Conservation (phyloP, 1,140 invertebrate species). For the Zaprionus davidi region DNA sequence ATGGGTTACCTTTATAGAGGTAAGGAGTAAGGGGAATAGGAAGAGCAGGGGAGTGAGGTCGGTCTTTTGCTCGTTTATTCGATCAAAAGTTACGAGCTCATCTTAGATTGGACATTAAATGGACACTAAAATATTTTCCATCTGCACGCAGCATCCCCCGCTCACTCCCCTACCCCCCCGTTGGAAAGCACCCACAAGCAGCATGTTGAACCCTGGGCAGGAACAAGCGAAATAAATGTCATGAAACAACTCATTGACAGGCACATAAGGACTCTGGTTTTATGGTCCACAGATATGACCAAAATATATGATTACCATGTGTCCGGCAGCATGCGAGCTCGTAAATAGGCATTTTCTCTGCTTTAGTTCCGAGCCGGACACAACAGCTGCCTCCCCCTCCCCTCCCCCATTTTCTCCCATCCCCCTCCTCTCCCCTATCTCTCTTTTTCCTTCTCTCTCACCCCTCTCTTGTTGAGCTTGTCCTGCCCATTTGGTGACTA, state of each 20-base stretch:
- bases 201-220: conserved; percentile 23
- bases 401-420: background rate
- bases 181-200: conserved; percentile 9
- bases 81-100: conserved; percentile 84
- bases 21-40: background rate
- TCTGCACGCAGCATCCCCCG: conserved; percentile 70
- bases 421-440: too few species aligned
- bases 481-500: conserved; percentile 44
- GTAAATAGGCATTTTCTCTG: conserved; percentile 84
- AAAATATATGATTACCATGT: conserved; percentile 84
- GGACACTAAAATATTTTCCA: conserved; percentile 84
- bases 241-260: conserved; percentile 84
- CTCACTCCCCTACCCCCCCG: background rate
- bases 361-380: conserved; percentile 61
- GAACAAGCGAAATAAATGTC: conserved; percentile 83
- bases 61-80: conserved; percentile 71
- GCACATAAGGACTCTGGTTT: conserved; percentile 84
- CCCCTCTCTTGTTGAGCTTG: conserved; percentile 11
- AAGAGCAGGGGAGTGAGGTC: background rate
- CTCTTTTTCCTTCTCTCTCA: background rate
- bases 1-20: background rate
- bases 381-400: conserved; percentile 28
- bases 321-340: conserved; percentile 80
- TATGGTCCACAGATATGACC: conserved; percentile 84
- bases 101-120: conserved; percentile 84